phyloP scores from a whole-genome alignment of 2,113 vertebrate genomes.

The Vulpes ferrilata region DNA sequence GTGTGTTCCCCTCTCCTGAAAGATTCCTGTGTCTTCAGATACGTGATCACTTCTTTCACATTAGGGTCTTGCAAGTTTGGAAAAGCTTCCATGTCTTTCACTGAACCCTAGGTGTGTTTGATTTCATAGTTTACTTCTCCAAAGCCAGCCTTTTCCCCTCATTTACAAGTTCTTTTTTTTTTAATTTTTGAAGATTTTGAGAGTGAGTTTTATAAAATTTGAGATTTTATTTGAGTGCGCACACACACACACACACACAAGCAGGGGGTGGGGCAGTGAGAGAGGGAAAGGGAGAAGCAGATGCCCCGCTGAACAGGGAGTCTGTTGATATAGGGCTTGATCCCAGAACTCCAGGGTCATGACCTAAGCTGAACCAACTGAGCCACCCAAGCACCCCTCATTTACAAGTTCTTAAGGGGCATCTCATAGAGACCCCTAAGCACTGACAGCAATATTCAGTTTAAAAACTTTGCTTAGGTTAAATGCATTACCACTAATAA shows the following conservation, averaged over 20 bases:
- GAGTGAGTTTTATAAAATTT: too few species aligned
- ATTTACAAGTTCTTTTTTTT: background rate
- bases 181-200: background rate
- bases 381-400: background rate
- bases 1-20: background rate
- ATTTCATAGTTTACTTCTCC: conserved; percentile 21
- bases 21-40: background rate
- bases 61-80: background rate
- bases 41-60: background rate
- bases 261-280: background rate
- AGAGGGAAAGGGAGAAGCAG: background rate
- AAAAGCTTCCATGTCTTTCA: background rate
- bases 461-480: background rate
- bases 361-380: background rate
- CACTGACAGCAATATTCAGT: background rate
- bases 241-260: background rate
- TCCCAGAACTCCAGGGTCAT: background rate
- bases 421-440: background rate
- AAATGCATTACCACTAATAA: background rate
- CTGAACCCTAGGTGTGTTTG: background rate
- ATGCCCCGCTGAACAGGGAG: background rate
- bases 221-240: too few species aligned
- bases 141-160: background rate
- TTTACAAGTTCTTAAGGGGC: background rate
- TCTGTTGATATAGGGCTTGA: background rate